phyloP scores from a whole-genome alignment of 2,797 vertebrate species.

The Eleutherodactylus coqui region DNA sequence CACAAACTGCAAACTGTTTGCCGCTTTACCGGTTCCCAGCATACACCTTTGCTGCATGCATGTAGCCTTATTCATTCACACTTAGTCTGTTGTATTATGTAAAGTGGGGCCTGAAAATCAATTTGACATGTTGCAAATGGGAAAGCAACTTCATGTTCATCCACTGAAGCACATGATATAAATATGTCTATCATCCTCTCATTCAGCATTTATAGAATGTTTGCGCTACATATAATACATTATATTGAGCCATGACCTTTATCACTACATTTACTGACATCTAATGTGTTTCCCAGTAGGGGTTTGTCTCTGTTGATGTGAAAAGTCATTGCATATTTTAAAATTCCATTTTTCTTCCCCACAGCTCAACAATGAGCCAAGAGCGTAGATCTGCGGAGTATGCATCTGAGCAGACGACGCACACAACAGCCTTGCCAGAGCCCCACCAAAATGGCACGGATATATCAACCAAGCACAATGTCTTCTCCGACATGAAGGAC shows the following conservation, averaged over 20 bases:
- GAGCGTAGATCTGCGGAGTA: conserved; percentile 64
- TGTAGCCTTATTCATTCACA: background rate
- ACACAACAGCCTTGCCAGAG: conserved; percentile 34
- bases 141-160: background rate
- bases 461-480: conserved; percentile 76
- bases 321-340: background rate
- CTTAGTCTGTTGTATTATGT: background rate
- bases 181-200: background rate
- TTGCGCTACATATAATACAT: background rate
- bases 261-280: background rate
- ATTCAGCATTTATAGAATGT: background rate
- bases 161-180: background rate
- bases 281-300: conserved; percentile 2
- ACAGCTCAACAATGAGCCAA: conserved; percentile 65
- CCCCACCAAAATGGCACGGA: conserved; percentile 62
- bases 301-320: background rate
- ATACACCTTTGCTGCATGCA: background rate
- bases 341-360: background rate
- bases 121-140: background rate
- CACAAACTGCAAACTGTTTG: background rate
- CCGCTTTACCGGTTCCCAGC: background rate
- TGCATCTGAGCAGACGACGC: conserved; percentile 54
- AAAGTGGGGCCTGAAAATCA: background rate
- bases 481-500: conserved; percentile 83
- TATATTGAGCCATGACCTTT: conserved; percentile 12